Conservation (phyloP, 1,140 invertebrate genomes). For the Diuraphis noxia region DNA sequence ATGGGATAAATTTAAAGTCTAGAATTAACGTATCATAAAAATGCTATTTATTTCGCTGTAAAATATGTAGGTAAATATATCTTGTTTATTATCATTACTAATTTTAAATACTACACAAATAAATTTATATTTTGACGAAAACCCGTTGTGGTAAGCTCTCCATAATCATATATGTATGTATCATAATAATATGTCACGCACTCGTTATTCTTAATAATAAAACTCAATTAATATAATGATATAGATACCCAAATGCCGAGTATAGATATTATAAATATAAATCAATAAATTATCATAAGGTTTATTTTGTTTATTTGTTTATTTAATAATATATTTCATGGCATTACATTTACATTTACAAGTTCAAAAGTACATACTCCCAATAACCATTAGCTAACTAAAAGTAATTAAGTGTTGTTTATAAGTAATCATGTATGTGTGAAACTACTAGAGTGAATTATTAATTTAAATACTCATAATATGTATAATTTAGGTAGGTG, state of each 20-base stretch:
- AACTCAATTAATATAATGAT: background rate
- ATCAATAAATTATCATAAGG: background rate
- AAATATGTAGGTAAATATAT: background rate
- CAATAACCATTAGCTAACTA: no score
- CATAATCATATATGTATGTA: background rate
- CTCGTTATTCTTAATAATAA: background rate
- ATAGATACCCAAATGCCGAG: no score
- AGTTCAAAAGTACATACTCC: background rate
- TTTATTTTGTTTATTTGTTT: background rate
- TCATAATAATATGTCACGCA: background rate
- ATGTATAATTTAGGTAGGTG: background rate
- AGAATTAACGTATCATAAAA: background rate
- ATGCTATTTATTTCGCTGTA: background rate
- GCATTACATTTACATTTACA: background rate
- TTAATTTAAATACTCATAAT: background rate
- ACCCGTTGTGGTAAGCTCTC: background rate
- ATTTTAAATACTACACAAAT: background rate
- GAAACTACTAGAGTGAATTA: background rate
- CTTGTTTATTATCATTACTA: background rate
- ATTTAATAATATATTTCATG: background rate
- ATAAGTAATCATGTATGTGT: background rate
- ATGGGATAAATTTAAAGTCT: conserved; percentile 54
- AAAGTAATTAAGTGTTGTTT: background rate
- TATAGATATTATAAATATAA: background rate
- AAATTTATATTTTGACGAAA: background rate